Base-by-base conservation (phyloP, 2,113 vertebrate genomes). In the Telmatochromis brachygnathus region DNA sequence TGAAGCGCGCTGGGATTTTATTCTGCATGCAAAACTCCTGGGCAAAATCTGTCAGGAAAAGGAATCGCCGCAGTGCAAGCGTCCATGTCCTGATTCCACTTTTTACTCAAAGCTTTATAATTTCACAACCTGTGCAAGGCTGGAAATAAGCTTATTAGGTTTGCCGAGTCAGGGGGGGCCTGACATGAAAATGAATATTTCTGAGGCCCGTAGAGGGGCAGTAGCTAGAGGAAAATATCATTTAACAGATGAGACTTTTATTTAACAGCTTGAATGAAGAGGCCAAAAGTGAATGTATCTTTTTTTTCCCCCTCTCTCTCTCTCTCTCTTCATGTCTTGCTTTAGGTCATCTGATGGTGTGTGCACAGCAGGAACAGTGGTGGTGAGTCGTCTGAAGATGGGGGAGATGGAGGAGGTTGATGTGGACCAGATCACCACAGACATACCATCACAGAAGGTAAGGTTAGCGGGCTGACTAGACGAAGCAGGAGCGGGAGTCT, bases 301-400 rank as follows among this genome's bases (percentile, higher is more conserved):
- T 1, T 45, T 45, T 35, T 30, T 30, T 26, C 23, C 23, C 23
- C 85, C 9, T 85, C 58, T 77, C 7, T 23, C 54, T 30, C 35
- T 87, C 9, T 75, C 42, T 2, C 28, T 85, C 58, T 77, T 62
- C 28, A 15, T 88, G 9, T 79, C 28, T 87, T 54, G 19, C 17
- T 84, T 2, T 91, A 99, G 99, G 94, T 97, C 97, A 73, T 97
- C 98, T 91, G 97, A 99, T 98, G 98, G 98, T 98, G 97, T 97
- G 89, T 97, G 97, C 79, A 89, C 97, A 81, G 97, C 97, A 60
- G 98, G 98, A 87, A 97, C 96, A 73, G 97, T 99, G 96, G 97
- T 99, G 96, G 97, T 99, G 94, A 97, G 95, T 89, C 96, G 97
- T 56, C 89, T 99, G 96, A 99, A 96, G 96, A 99, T 99, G 98